A percentile compares a stretch with the other conserved stretches of the same genome.
Evolutionary conservation across 2,797 vertebrate species (phyloP).

Genomic region (Pseudopleuronectes americanus): DNA sequence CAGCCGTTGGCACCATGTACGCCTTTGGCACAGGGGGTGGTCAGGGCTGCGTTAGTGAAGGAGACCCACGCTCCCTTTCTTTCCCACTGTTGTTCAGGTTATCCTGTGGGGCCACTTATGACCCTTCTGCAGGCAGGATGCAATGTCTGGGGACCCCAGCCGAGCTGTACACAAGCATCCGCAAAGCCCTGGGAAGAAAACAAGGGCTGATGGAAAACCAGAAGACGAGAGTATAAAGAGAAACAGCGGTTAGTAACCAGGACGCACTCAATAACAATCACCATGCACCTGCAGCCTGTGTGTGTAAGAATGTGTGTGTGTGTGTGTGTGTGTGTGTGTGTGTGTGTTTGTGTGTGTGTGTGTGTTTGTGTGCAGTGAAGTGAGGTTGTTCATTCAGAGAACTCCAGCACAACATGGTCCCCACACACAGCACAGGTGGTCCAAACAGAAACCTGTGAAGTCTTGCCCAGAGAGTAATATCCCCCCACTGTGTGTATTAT

Average conservation of each 20-base stretch:
- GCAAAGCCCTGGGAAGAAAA: conserved; percentile 85
- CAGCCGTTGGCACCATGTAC: conserved; percentile 50
- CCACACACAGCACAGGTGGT: conserved; percentile 83
- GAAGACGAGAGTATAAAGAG: conserved; percentile 74
- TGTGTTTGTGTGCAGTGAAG: conserved; percentile 38
- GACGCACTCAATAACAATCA: conserved; percentile 82
- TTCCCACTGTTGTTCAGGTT: conserved; percentile 88
- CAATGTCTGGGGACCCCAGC: conserved; percentile 83
- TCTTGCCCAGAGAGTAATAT: conserved; percentile 79
- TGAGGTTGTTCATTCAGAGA: conserved; percentile 66
- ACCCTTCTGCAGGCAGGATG: conserved; percentile 84
- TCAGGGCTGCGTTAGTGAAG: conserved; percentile 53
- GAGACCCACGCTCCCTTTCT: conserved; percentile 77
- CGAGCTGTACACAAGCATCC: conserved; percentile 81
- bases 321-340: conserved; percentile 2
- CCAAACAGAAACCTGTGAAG: conserved; percentile 80
- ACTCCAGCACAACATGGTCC: conserved; percentile 68
- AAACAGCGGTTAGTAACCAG: conserved; percentile 80
- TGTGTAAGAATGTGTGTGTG: conserved; percentile 48
- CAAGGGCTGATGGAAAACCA: conserved; percentile 81
- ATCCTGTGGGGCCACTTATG: conserved; percentile 86
- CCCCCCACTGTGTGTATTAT: conserved; percentile 74
- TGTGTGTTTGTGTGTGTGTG: conserved; percentile 5
- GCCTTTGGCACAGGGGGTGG: conserved; percentile 66
- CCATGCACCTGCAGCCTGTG: conserved; percentile 82